phyloP scores from a whole-genome alignment of 2,113 vertebrate genomes.

The Himantopus leucocephalus region DNA sequence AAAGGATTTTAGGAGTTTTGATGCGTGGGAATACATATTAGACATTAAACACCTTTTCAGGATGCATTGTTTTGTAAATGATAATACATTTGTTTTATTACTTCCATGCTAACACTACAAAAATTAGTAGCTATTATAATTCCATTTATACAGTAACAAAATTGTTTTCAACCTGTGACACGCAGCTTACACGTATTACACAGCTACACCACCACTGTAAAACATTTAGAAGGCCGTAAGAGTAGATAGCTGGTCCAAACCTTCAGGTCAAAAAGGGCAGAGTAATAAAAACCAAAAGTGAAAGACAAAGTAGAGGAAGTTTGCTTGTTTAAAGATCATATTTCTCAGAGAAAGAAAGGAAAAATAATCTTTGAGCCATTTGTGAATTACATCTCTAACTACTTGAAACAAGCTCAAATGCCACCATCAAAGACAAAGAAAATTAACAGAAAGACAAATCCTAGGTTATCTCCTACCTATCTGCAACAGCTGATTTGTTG shows the following conservation, averaged over 20 bases:
- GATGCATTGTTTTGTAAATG: neutral
- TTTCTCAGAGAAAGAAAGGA: neutral
- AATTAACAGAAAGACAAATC: neutral
- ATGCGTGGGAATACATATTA: neutral
- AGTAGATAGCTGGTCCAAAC: neutral
- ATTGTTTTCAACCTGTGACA: neutral
- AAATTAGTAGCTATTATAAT: neutral
- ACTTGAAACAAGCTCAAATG: neutral
- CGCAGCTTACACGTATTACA: neutral
- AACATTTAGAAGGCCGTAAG: neutral
- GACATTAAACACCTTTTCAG: neutral
- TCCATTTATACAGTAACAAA: neutral
- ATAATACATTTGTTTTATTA: neutral
- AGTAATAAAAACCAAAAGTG: neutral
- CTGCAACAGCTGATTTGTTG: neutral
- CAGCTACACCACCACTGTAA: neutral
- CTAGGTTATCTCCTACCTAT: neutral
- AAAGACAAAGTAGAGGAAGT: neutral
- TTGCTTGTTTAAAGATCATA: neutral
- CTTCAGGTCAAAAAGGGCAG: neutral
- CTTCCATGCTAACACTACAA: neutral
- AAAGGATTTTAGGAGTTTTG: neutral
- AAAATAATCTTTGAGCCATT: neutral
- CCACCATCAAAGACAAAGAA: neutral
- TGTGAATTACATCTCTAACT: neutral